A percentile compares a stretch with the other conserved stretches of the same genome.
Evolutionary conservation across 2,113 vertebrate genomes (phyloP).

Genomic region (Pholis gunnellus): DNA sequence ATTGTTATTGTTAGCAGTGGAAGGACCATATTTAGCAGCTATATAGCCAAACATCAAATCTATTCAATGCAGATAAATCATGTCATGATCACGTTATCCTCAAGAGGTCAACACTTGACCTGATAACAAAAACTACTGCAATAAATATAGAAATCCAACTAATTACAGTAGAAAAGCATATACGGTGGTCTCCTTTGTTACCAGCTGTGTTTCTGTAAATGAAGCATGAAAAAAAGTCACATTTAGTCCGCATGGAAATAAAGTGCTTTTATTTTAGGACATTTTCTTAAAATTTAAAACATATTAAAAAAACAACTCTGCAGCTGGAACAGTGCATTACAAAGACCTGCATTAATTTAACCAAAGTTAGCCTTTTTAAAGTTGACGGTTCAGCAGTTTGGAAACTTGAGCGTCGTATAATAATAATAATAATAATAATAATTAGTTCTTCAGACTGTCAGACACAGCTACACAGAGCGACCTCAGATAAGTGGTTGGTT

Average conservation of each 20-base stretch:
- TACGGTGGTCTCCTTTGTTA: too few species aligned
- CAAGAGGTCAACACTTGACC: not conserved
- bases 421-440: constrained; percentile 27
- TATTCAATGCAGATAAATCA: not conserved
- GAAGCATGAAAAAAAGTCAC: not conserved
- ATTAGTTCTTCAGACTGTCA: constrained; percentile 49
- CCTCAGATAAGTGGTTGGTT: constrained; percentile 48
- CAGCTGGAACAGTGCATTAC: constrained; percentile 53
- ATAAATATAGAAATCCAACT: not conserved
- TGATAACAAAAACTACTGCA: not conserved
- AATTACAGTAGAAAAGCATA: not conserved
- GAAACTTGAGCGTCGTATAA: constrained; percentile 55
- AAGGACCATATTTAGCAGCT: not conserved
- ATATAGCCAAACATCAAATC: not conserved
- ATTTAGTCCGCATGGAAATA: constrained; percentile 74
- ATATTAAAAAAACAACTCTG: constrained; percentile 48
- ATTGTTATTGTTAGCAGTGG: not conserved
- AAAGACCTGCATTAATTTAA: constrained; percentile 62
- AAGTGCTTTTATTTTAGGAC: constrained; percentile 87
- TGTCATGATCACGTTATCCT: not conserved
- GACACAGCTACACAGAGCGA: constrained; percentile 40
- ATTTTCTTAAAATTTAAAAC: constrained; percentile 65
- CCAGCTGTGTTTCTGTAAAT: not conserved
- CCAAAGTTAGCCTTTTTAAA: constrained; percentile 53
- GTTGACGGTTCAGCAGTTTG: constrained; percentile 66